phyloP scores from a whole-genome alignment of 1,140 invertebrate genomes.

The Cherax quadricarinatus region DNA sequence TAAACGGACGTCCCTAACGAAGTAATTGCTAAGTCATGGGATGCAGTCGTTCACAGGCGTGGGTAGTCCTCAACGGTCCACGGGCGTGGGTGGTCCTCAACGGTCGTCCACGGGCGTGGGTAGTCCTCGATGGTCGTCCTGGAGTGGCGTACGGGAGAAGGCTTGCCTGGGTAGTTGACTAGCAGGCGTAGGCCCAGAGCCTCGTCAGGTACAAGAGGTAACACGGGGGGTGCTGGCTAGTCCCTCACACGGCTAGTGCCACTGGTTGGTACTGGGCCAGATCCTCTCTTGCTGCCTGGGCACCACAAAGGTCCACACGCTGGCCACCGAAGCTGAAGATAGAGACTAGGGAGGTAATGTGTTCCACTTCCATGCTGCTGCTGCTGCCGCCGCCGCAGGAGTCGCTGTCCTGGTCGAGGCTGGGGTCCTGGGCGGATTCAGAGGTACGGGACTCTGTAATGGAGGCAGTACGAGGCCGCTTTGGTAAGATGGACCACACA shows the following conservation, averaged over 20 bases:
- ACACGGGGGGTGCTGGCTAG: neutral
- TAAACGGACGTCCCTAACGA: neutral
- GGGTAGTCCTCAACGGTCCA: neutral
- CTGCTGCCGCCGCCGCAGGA: conserved; percentile 67
- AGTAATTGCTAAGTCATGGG: neutral
- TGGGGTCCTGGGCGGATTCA: neutral
- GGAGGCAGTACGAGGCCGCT: conserved; percentile 73
- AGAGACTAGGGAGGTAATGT: conserved; percentile 79
- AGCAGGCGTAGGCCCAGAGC: conserved; percentile 42
- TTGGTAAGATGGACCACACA: conserved; percentile 79
- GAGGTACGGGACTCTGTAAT: conserved; percentile 62
- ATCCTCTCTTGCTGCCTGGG: conserved; percentile 54
- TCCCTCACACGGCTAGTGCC: conserved; percentile 55
- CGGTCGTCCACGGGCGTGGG: neutral
- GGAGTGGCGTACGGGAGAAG: neutral
- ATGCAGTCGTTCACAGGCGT: neutral
- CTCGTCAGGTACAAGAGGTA: conserved; percentile 43
- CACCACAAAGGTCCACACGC: conserved; percentile 48
- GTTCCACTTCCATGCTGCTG: conserved; percentile 79
- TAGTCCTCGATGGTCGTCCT: neutral
- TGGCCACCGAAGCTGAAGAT: conserved; percentile 80
- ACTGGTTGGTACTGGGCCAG: conserved; percentile 45
- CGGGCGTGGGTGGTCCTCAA: neutral
- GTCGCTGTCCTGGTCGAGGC: conserved; percentile 69
- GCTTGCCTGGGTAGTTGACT: conserved; percentile 36